A percentile compares a stretch with the other conserved stretches of the same genome.
phyloP scores from a whole-genome alignment of 1,140 invertebrate genomes.

The Metaphire vulgaris region DNA sequence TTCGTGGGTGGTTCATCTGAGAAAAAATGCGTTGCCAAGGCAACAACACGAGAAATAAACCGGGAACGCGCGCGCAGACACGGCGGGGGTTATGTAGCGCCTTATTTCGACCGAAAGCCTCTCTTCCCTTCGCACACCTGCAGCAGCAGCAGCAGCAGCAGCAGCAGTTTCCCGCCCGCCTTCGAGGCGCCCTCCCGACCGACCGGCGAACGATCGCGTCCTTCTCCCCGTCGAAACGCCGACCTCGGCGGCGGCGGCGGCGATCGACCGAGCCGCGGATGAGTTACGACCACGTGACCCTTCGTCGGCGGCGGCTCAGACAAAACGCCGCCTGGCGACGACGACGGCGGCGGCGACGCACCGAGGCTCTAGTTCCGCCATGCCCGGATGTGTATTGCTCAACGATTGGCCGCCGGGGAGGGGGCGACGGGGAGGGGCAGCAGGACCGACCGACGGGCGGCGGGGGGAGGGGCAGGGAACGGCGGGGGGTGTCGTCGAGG shows the following conservation, averaged over 20 bases:
- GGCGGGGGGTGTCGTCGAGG: neutral
- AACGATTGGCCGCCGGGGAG: neutral
- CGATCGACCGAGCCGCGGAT: neutral
- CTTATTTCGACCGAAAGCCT: too few species aligned
- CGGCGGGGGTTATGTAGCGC: too few species aligned
- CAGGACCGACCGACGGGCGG: neutral
- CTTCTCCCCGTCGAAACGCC: neutral
- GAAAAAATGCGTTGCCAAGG: too few species aligned
- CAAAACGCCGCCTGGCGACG: constrained; percentile 1
- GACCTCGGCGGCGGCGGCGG: neutral
- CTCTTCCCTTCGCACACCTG: too few species aligned
- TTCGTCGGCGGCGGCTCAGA: neutral
- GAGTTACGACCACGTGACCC: neutral
- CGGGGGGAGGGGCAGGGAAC: neutral
- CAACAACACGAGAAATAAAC: too few species aligned
- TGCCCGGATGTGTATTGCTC: constrained; percentile 1
- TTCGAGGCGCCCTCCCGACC: too few species aligned
- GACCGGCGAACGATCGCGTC: too few species aligned
- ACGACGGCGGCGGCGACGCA: neutral
- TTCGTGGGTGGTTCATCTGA: too few species aligned
- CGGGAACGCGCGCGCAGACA: too few species aligned
- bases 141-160: too few species aligned
- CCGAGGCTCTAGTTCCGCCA: neutral
- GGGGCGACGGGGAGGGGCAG: neutral
- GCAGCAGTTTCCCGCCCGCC: too few species aligned